Evolutionary conservation across 2,113 vertebrate species (phyloP).

Genomic region (Limnothrissa miodon): DNA sequence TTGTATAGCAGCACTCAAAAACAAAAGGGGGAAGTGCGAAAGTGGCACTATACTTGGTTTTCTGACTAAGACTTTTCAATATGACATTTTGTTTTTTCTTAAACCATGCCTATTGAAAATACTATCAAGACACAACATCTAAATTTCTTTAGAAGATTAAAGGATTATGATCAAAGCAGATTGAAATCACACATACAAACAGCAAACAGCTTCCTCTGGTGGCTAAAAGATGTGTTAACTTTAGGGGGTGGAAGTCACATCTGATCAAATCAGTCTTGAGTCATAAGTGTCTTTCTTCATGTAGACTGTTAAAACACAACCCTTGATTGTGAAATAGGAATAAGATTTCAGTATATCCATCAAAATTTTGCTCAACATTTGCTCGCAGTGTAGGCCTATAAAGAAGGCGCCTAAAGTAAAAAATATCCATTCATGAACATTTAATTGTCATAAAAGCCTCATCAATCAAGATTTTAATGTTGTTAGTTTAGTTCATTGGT

Average conservation of each 20-base stretch:
- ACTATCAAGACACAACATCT: too few relatives aligned
- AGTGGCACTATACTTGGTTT: too few relatives aligned
- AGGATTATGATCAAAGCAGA: neutral
- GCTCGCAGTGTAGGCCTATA: too few relatives aligned
- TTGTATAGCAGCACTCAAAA: neutral
- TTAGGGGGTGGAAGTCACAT: neutral
- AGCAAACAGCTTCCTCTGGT: slow-evolving; percentile 9
- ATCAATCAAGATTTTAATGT: neutral
- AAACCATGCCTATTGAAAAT: too few relatives aligned
- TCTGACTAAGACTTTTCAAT: too few relatives aligned
- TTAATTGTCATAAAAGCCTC: neutral
- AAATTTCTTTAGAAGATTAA: too few relatives aligned
- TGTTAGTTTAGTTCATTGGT: neutral
- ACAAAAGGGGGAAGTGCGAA: neutral
- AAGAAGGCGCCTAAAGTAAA: neutral
- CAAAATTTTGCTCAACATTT: neutral
- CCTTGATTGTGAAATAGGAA: neutral
- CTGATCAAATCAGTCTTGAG: neutral
- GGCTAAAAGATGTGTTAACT: neutral
- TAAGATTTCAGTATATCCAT: neutral
- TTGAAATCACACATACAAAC: neutral
- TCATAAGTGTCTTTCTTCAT: neutral
- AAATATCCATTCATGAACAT: neutral
- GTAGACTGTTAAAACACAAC: neutral
- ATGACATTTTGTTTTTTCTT: too few relatives aligned